These are phyloP conservation scores for Podocnemis expansa DNA, from an alignment of 2,113 vertebrate genomes.

Conservation along the genomic window DNA sequence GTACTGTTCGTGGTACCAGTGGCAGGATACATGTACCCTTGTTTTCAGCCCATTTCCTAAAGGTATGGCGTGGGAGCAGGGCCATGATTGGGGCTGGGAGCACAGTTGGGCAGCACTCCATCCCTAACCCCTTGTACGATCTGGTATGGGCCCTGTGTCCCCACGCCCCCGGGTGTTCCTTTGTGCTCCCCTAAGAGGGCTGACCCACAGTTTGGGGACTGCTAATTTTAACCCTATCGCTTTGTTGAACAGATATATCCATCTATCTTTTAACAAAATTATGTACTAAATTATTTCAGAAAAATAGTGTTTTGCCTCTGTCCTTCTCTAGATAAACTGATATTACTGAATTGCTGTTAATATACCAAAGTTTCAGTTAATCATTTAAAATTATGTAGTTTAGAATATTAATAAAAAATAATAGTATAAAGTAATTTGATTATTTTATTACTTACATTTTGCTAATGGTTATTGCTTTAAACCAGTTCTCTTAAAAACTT, in stretches of 20 bases:
- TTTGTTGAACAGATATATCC: conserved; percentile 8
- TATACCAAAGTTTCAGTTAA: background rate
- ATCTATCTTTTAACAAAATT: conserved; percentile 24
- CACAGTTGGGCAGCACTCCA: too few relatives aligned
- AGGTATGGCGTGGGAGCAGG: too few relatives aligned
- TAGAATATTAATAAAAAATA: background rate
- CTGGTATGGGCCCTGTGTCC: too few relatives aligned
- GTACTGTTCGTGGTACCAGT: too few relatives aligned
- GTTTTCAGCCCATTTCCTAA: too few relatives aligned
- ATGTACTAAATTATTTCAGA: conserved; percentile 7
- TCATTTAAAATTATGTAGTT: background rate
- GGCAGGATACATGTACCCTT: background rate
- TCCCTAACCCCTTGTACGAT: too few relatives aligned
- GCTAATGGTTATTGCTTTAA: conserved; percentile 6
- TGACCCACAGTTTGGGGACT: too few relatives aligned
- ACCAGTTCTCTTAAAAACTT: background rate
- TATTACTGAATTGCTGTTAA: conserved; percentile 13
- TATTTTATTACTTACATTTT: background rate
- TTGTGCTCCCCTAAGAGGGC: too few relatives aligned
- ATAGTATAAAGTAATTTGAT: conserved; percentile 5
- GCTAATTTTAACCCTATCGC: background rate
- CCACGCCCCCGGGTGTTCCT: too few relatives aligned
- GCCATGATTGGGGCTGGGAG: too few relatives aligned
- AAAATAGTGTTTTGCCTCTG: background rate
- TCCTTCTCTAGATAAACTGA: conserved; percentile 22